Percentiles rank a stretch among this genome's conserved stretches.
Conservation (phyloP, 2,797 vertebrate genomes). For the Sebastes jordani region DNA sequence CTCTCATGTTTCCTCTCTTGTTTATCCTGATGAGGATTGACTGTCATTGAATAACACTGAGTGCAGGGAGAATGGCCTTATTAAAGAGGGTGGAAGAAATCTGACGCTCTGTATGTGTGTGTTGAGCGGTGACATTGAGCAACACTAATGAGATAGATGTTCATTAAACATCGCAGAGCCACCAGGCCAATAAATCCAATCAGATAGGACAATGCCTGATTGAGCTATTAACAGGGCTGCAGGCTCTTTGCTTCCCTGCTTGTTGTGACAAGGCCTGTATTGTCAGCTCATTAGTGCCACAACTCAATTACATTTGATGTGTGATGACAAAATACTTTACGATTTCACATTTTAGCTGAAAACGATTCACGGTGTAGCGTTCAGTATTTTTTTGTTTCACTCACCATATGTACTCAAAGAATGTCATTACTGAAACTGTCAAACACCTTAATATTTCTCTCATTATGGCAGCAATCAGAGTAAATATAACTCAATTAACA, state of each 20-base stretch:
- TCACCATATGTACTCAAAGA: not conserved
- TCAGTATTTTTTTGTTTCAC: not conserved
- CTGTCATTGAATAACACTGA: conserved; percentile 69
- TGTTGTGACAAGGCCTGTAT: conserved; percentile 69
- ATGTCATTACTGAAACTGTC: not conserved
- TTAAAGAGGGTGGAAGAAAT: conserved; percentile 62
- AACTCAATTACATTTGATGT: conserved; percentile 64
- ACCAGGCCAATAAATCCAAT: conserved; percentile 80
- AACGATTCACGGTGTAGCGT: not conserved
- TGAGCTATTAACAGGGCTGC: conserved; percentile 74
- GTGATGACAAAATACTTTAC: conserved; percentile 53
- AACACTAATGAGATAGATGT: conserved; percentile 79
- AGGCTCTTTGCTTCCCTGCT: conserved; percentile 58
- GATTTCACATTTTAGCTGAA: conserved; percentile 27
- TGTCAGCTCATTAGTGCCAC: conserved; percentile 68
- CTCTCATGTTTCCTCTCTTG: conserved; percentile 64
- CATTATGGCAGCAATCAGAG: not conserved
- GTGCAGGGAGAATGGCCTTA: conserved; percentile 67
- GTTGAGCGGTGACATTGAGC: conserved; percentile 66
- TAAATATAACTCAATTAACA: not conserved
- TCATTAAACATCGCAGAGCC: conserved; percentile 76
- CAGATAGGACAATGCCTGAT: conserved; percentile 74
- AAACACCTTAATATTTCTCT: not conserved
- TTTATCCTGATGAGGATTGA: conserved; percentile 70
- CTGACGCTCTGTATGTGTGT: conserved; percentile 37